These are phyloP conservation scores for Oscheius sp. DNA, from an alignment of 2,888 invertebrate species.

Conservation along the genomic window DNA sequence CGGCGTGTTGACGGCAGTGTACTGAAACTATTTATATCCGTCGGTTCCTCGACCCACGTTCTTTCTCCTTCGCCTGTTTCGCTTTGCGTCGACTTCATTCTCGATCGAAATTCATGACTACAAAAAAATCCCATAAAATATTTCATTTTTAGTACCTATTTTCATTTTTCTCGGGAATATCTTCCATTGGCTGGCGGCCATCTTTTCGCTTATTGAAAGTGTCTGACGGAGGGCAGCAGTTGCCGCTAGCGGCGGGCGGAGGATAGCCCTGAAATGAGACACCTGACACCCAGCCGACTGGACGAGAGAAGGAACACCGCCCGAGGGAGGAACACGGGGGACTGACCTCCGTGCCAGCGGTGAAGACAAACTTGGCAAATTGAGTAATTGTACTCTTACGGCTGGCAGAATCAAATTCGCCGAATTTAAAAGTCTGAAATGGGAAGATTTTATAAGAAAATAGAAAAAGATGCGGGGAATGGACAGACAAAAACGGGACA, in stretches of 20 bases:
- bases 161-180: conserved; percentile 3
- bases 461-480: neutral
- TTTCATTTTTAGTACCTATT: neutral
- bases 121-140: no score
- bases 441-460: neutral
- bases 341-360: conserved; percentile 36
- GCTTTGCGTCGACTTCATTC: conserved; percentile 6
- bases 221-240: conserved; percentile 6
- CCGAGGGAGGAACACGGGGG: neutral
- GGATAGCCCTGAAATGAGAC: conserved; percentile 31
- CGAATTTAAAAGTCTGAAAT: conserved; percentile 20
- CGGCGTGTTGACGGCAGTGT: neutral
- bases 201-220: conserved; percentile 13
- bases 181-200: neutral
- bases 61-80: neutral
- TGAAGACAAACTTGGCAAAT: conserved; percentile 38
- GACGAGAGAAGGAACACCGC: conserved; percentile 2
- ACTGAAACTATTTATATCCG: neutral
- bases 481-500: neutral
- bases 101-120: neutral
- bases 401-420: conserved; percentile 12
- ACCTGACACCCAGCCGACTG: conserved; percentile 11
- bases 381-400: conserved; percentile 30
- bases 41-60: neutral
- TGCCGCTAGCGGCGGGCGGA: neutral